Conservation (phyloP, 1,140 invertebrate genomes). For the Drosophila saltans region DNA sequence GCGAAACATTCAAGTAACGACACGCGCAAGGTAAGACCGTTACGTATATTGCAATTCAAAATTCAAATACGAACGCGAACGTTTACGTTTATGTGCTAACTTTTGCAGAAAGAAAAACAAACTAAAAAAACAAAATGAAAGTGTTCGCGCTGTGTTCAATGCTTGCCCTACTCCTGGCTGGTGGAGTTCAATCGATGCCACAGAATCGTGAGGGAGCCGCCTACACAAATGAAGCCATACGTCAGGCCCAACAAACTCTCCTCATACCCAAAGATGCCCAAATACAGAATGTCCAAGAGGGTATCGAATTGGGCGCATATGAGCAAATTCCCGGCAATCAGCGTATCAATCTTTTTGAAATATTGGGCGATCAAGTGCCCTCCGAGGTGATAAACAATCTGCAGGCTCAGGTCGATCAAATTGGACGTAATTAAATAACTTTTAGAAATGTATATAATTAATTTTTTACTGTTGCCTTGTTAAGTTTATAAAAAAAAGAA, state of each 20-base stretch:
- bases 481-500: slow-evolving; percentile 57
- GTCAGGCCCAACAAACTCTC: slow-evolving; percentile 91
- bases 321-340: slow-evolving; percentile 92
- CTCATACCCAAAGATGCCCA: slow-evolving; percentile 93
- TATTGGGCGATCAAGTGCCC: slow-evolving; percentile 91
- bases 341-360: slow-evolving; percentile 91
- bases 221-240: slow-evolving; percentile 93
- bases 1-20: slow-evolving; percentile 73
- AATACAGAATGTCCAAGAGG: slow-evolving; percentile 92
- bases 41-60: not conserved
- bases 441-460: slow-evolving; percentile 32
- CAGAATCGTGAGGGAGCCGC: slow-evolving; percentile 89
- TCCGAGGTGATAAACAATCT: slow-evolving; percentile 94
- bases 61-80: not conserved
- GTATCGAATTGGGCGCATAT: slow-evolving; percentile 91
- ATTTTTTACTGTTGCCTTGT: slow-evolving; percentile 57
- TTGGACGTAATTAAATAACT: slow-evolving; percentile 86
- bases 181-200: slow-evolving; percentile 85
- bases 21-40: slow-evolving; percentile 75
- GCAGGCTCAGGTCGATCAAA: slow-evolving; percentile 91
- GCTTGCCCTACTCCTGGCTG: slow-evolving; percentile 81
- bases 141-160: slow-evolving; percentile 82
- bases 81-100: not conserved
- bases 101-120: slow-evolving; percentile 20
- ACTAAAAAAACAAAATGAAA: slow-evolving; percentile 66